Evolutionary conservation across 2,113 vertebrate species (phyloP).

Genomic region (Rhabdomys dilectus): DNA sequence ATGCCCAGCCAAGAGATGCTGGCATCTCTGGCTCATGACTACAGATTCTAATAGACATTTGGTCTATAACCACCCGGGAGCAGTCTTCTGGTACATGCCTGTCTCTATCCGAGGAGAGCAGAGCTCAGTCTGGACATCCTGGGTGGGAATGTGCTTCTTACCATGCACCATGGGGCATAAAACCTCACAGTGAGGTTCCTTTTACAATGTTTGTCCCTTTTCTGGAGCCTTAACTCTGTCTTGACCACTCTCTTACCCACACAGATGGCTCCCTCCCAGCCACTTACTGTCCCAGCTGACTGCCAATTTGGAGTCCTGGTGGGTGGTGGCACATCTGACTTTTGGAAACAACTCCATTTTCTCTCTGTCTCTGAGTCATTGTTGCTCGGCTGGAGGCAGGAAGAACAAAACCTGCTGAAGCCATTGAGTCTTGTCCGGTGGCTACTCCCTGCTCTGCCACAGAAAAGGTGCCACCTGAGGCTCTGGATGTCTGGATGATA

Average conservation of each 20-base stretch:
- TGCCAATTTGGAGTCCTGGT: not conserved
- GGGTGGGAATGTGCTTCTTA: rapidly evolving
- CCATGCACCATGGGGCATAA: not conserved
- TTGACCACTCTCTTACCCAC: not conserved
- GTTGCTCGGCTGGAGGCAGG: not conserved
- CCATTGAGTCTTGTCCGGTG: rapidly evolving
- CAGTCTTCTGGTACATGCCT: rapidly evolving
- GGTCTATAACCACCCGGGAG: not conserved
- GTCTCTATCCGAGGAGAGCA: not conserved
- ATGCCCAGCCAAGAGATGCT: constrained; percentile 54
- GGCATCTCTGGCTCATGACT: constrained; percentile 47
- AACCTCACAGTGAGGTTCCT: not conserved
- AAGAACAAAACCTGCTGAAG: constrained; percentile 12
- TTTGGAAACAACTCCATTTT: constrained; percentile 65
- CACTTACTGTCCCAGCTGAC: constrained; percentile 19
- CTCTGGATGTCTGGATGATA: not conserved
- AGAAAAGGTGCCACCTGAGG: not conserved
- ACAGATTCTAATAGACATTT: constrained; percentile 55
- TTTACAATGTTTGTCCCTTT: not conserved
- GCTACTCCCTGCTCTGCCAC: not conserved
- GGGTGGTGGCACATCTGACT: constrained; percentile 19
- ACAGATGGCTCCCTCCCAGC: not conserved
- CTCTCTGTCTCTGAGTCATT: constrained; percentile 71
- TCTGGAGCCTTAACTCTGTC: not conserved
- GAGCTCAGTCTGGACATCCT: not conserved